Evolutionary conservation across 2,888 invertebrate genomes (phyloP), one percentile per base, ranked within the genome.

Genomic region (Drosophila leonis): DNA sequence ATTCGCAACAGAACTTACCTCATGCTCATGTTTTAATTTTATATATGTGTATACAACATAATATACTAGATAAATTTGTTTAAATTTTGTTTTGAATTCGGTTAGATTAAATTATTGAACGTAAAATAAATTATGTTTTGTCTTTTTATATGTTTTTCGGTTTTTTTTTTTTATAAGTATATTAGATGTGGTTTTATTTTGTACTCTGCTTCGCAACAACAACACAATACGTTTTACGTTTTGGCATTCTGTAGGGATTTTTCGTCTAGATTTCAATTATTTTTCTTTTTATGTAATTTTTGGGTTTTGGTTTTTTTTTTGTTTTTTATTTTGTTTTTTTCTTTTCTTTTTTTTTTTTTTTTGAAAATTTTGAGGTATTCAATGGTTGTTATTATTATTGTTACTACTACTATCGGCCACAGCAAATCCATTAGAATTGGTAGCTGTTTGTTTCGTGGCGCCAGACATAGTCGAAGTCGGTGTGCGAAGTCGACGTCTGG

Each of bases 1-100:
- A 88, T 83, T 85, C 83, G 81, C 88, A 91, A 90, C 84, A 81
- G 88, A 91, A 92, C 92, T 92, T 92, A 92, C 92, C 92, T 92
- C 90, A 86, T 83, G 79, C 80, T 83, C 86, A 68, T 29, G 81
- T 87, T 84, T 78, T 52, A 84, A 84, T 74, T 90, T 75, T 67
- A 75, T 62, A 73, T 78, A 76, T 72, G 76, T 78, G 80, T 87
- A 68, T 49, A 60, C 78, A 82, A 70, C 33, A 49, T 35, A 66
- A 63, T 64, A 70, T 71, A 67, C 65, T 65, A 80, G 62, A 68
- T 66, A 72, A 71, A 76, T 80, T 75, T 75, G 61, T 72, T 72
- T 72, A 62, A 72, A 68, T 75, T 80, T 75, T 76, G 60, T 72
- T 72, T 73, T 87, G 66, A 77, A 69, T 72, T 78, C 72, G 75